Evolutionary conservation across 2,113 vertebrate genomes (phyloP).

Genomic region (Syngnathus floridae): DNA sequence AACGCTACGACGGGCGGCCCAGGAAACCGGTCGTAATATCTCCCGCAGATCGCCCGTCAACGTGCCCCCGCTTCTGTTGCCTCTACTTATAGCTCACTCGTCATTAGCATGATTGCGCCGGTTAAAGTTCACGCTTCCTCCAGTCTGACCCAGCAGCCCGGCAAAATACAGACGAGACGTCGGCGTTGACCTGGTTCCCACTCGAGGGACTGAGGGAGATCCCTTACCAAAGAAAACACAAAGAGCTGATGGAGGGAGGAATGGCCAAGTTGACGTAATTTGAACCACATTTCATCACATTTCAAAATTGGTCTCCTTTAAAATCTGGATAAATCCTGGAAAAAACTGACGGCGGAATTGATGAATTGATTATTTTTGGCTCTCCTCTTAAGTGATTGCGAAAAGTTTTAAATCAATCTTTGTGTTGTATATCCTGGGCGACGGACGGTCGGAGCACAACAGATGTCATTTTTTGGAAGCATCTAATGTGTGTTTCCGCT

Average conservation of each 20-base stretch:
- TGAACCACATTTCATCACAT: neutral
- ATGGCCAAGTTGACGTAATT: neutral
- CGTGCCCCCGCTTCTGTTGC: neutral
- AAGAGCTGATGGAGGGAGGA: neutral
- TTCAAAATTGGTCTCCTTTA: neutral
- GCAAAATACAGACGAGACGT: constrained; percentile 23
- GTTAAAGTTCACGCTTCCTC: constrained; percentile 11
- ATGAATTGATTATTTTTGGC: neutral
- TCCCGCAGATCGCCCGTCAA: neutral
- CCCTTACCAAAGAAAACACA: neutral
- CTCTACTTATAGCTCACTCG: constrained; percentile 10
- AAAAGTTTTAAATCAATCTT: constrained; percentile 16
- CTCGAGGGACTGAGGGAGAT: neutral
- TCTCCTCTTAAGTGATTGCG: neutral
- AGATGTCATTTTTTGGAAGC: constrained; percentile 24
- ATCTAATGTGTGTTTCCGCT: constrained; percentile 21
- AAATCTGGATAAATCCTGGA: neutral
- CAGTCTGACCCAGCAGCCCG: neutral
- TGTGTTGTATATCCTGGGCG: too few species aligned
- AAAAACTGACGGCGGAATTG: neutral
- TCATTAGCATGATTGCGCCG: constrained; percentile 12
- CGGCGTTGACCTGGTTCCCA: constrained; percentile 1
- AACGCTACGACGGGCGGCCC: neutral
- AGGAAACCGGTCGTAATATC: neutral
- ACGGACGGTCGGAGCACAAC: constrained; percentile 2